Percentiles rank a stretch among this genome's conserved stretches.
Evolutionary conservation across 2,888 invertebrate genomes (phyloP).

Genomic region (Nephrotoma guestfalica): DNA sequence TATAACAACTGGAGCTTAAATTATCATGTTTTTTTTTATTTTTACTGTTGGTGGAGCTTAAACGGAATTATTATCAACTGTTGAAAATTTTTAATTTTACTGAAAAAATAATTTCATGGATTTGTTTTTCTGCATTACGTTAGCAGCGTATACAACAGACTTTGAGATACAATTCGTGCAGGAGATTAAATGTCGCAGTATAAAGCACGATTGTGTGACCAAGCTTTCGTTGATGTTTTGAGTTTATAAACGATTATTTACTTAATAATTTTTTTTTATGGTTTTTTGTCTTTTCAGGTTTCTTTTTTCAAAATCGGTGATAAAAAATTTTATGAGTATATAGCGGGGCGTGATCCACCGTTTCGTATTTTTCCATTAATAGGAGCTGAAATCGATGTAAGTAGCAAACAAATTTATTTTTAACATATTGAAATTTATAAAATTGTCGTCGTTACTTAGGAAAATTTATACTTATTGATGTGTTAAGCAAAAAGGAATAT

Average conservation of each 20-base stretch:
- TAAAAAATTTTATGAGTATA: conserved; percentile 62
- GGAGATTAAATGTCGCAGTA: not conserved
- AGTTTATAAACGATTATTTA: not conserved
- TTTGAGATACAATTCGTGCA: not conserved
- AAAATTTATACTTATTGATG: too few species aligned
- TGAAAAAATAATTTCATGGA: not conserved
- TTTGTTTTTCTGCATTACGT: not conserved
- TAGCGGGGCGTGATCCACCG: conserved; percentile 61
- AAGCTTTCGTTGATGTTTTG: too few species aligned
- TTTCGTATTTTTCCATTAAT: conserved; percentile 48
- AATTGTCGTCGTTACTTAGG: too few species aligned
- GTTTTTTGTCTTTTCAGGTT: conserved; percentile 22
- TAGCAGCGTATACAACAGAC: too few species aligned
- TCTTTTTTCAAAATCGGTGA: conserved; percentile 35
- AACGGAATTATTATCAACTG: not conserved
- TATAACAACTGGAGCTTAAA: not conserved
- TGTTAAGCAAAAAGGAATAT: too few species aligned
- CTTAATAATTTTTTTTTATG: not conserved
- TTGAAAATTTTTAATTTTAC: not conserved
- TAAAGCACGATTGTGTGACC: not conserved
- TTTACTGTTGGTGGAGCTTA: not conserved
- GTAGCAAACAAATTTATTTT: conserved; percentile 18
- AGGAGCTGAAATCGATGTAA: conserved; percentile 65
- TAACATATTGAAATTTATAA: too few species aligned
- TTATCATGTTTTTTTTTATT: not conserved